Conservation (phyloP, 2,797 vertebrate genomes). For the Artibeus jamaicensis region DNA sequence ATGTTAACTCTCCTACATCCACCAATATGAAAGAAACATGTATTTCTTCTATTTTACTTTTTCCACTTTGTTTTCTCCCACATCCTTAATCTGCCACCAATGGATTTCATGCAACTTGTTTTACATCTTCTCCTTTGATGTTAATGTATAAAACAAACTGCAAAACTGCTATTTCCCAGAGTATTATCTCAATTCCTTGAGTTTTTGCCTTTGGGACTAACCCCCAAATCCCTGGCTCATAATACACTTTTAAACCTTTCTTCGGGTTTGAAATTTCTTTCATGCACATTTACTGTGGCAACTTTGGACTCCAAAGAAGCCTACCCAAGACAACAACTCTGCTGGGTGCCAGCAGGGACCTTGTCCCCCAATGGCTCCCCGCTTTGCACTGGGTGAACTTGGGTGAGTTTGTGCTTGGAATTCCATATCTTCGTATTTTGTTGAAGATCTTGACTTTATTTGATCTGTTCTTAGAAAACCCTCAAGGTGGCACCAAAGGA, state of each 20-base stretch:
- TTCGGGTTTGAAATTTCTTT: background rate
- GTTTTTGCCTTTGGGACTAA: background rate
- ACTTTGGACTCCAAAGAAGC: background rate
- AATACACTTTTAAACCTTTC: background rate
- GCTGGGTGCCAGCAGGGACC: background rate
- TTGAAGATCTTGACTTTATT: background rate
- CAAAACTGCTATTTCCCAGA: background rate
- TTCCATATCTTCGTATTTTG: background rate
- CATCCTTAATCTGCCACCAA: background rate
- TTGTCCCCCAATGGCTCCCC: background rate
- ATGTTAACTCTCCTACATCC: background rate
- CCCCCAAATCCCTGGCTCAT: background rate
- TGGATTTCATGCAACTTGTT: background rate
- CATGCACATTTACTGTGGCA: background rate
- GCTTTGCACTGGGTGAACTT: background rate
- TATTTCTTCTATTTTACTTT: background rate
- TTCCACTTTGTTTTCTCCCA: background rate
- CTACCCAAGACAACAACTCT: background rate
- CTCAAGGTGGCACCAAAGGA: background rate
- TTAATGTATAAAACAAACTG: background rate
- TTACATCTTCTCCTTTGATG: background rate
- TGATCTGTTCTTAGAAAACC: background rate
- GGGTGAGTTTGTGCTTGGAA: background rate
- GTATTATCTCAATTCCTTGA: background rate
- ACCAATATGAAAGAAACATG: background rate